Conservation (phyloP, 2,888 invertebrate species). For the Parelbella ahira region DNA sequence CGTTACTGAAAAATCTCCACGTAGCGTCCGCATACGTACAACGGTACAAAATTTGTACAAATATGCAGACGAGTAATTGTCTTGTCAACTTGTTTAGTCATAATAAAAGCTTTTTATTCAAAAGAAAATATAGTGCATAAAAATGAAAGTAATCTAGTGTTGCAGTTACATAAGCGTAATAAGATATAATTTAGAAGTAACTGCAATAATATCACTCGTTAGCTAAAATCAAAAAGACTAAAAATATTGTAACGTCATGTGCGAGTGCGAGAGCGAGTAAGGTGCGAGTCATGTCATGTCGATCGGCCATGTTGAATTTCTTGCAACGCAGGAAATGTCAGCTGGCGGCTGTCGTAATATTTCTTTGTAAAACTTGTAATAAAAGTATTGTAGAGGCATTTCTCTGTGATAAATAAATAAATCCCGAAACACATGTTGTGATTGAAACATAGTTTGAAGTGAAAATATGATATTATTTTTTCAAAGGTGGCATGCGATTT, state of each 20-base stretch:
- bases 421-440: conserved; percentile 37
- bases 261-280: conserved; percentile 45
- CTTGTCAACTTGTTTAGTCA: conserved; percentile 25
- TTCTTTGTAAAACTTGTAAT: conserved; percentile 63
- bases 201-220: no score
- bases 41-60: no score
- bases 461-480: conserved; percentile 70
- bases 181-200: no score
- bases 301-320: conserved; percentile 79
- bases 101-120: conserved; percentile 20
- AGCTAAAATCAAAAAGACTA: no score
- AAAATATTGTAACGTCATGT: conserved; percentile 57
- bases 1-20: conserved; percentile 45
- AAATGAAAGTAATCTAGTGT: no score
- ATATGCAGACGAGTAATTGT: conserved; percentile 20
- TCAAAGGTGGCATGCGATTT: conserved; percentile 74
- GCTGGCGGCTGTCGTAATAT: conserved; percentile 71
- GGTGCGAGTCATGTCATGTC: conserved; percentile 41
- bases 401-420: conserved; percentile 46
- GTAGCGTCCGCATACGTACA: conserved; percentile 50
- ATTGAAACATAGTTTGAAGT: conserved; percentile 44
- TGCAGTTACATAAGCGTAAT: no score
- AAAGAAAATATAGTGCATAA: conserved; percentile 1
- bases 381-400: conserved; percentile 47
- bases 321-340: conserved; percentile 80